Evolutionary conservation across 2,888 invertebrate genomes (phyloP), one percentile per base, ranked within the genome.

Genomic region (Drosophila stalkeri): DNA sequence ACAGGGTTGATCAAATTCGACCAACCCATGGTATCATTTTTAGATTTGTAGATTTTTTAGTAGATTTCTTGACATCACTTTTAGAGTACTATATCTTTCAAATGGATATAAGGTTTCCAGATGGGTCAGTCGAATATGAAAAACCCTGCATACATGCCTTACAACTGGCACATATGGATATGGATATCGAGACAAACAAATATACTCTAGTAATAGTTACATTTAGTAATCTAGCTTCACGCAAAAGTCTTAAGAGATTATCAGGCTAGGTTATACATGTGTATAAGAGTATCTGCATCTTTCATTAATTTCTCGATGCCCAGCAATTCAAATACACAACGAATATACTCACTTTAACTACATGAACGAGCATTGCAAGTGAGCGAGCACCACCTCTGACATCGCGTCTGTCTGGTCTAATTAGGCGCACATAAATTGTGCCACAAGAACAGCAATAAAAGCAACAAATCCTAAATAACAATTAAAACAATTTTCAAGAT

Each of bases 401-500:
- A 51, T 12, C 18, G 51, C 18, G 33, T 67, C 66, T 84, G 86
- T 90, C 86, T 87, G 80, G 62, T 86, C 89, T 89, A 86, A 86
- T 90, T 86, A 90, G 90, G 77, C 63, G 75, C 82, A 69, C 90
- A 86, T 86, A 90, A 86, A 86, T 84, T 76, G 63, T 46, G 69
- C 71, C 68, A 56, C 55, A 63, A 54, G 59, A 65, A 69, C 75
- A 68, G 75, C 63, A 69, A 78, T 68, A 76, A 79, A 66, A 66
- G 61, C 75, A 78, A 72, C 78, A 86, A 86, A 86, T 87, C 85
- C 90, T 86, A 89, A 86, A 86, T 86, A 89, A 86, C 86, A 86
- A 86, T 90, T 86, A 86, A 87, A 90, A 84, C 86, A 90, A 86
- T 86, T 86, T 86, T 64, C 87, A 86, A 86, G 90, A 90, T 90